These are phyloP conservation scores for Epicampocera succincta DNA, from an alignment of 2,888 invertebrate genomes.

Conservation along the genomic window DNA sequence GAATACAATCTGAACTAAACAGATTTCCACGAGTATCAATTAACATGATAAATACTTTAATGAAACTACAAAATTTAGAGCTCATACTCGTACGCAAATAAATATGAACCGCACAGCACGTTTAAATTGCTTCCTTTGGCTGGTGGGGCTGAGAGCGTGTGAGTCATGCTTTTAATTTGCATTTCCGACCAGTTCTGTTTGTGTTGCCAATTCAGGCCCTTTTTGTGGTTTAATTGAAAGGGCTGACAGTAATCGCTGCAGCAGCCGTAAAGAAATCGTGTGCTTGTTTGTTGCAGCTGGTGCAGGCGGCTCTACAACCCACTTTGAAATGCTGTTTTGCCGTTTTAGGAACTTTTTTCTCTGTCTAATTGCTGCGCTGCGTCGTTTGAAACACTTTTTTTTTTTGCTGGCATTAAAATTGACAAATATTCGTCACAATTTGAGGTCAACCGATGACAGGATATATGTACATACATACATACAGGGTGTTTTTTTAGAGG, in stretches of 20 bases:
- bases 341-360: background rate
- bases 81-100: background rate
- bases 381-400: constrained; percentile 17
- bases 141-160: constrained; percentile 21
- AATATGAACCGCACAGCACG: constrained; percentile 1
- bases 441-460: constrained; percentile 44
- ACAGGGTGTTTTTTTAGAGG: too few species aligned
- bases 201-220: constrained; percentile 44
- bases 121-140: constrained; percentile 8
- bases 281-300: constrained; percentile 22
- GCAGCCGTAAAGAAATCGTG: constrained; percentile 7
- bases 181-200: constrained; percentile 62
- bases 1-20: background rate
- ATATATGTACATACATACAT: too few species aligned
- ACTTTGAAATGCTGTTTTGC: background rate
- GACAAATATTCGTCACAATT: constrained; percentile 56
- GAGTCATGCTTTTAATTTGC: constrained; percentile 58
- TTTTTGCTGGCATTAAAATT: constrained; percentile 40
- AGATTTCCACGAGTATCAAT: constrained; percentile 4
- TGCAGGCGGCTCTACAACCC: constrained; percentile 2
- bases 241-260: constrained; percentile 7
- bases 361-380: background rate
- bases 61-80: background rate
- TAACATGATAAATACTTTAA: constrained; percentile 34
- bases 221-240: constrained; percentile 48